Percentiles rank a stretch among this genome's conserved stretches.
phyloP scores from a whole-genome alignment of 2,113 vertebrate species.

The Gadus chalcogrammus region DNA sequence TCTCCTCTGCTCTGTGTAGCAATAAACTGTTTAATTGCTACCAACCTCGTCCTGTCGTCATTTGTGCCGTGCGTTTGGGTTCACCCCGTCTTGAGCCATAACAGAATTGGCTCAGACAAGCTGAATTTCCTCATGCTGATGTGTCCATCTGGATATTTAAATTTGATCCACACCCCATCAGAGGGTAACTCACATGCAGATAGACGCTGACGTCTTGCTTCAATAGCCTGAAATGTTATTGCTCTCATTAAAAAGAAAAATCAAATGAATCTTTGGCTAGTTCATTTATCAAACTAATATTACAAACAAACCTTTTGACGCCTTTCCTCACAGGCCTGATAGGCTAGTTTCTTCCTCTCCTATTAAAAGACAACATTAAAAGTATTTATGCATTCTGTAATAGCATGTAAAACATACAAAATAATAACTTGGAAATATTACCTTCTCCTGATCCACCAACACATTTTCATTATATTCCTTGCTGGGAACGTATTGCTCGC shows the following conservation, averaged over 20 bases:
- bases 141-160: slow-evolving; percentile 25
- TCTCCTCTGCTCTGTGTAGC: too few species aligned
- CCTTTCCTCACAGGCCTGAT: neutral
- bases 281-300: neutral
- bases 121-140: slow-evolving; percentile 20
- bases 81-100: too few species aligned
- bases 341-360: neutral
- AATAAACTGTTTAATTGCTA: too few species aligned
- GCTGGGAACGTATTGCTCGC: neutral
- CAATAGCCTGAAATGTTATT: slow-evolving; percentile 11
- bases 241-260: neutral
- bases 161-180: slow-evolving; percentile 18
- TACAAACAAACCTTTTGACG: neutral
- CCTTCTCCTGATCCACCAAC: slow-evolving; percentile 6
- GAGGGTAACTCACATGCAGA: slow-evolving; percentile 8
- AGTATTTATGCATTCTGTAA: slow-evolving; percentile 5
- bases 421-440: neutral
- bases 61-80: too few species aligned
- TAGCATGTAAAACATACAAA: neutral
- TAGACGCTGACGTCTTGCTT: slow-evolving; percentile 21
- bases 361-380: neutral
- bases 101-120: slow-evolving; percentile 11
- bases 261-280: neutral
- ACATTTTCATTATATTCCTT: slow-evolving; percentile 2
- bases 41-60: too few species aligned